Evolutionary conservation across 2,888 invertebrate genomes (phyloP).

Genomic region (Norana najaformis): DNA sequence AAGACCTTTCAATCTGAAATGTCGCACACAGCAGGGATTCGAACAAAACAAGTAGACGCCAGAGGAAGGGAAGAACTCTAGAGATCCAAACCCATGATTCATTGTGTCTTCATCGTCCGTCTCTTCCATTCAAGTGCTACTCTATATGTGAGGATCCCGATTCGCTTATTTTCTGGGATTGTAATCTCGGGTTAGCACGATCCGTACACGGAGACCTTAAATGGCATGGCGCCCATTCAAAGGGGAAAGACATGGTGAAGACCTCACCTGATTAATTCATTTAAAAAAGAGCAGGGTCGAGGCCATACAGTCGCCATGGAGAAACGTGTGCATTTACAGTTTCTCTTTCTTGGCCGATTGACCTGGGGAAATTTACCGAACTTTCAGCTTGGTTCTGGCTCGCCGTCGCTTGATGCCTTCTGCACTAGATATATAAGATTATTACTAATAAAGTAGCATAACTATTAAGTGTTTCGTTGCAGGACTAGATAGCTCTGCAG

Average conservation of each 20-base stretch:
- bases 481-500: background rate
- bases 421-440: background rate
- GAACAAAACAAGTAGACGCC: background rate
- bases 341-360: background rate
- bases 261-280: too few relatives aligned
- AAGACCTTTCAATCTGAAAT: background rate
- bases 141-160: too few relatives aligned
- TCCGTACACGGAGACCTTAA: too few relatives aligned
- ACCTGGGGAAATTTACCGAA: background rate
- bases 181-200: too few relatives aligned
- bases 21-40: background rate
- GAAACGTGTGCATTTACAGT: too few relatives aligned
- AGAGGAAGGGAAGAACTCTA: background rate
- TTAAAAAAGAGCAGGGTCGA: too few relatives aligned
- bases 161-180: too few relatives aligned
- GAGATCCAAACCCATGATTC: background rate
- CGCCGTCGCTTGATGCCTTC: background rate
- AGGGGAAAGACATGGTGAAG: too few relatives aligned
- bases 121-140: background rate
- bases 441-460: background rate
- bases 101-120: background rate
- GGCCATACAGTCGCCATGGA: too few relatives aligned
- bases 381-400: background rate
- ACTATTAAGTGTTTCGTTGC: background rate
- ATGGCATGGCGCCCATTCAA: too few relatives aligned